Conservation (phyloP, 2,888 invertebrate species). For the Cheilosia soror region DNA sequence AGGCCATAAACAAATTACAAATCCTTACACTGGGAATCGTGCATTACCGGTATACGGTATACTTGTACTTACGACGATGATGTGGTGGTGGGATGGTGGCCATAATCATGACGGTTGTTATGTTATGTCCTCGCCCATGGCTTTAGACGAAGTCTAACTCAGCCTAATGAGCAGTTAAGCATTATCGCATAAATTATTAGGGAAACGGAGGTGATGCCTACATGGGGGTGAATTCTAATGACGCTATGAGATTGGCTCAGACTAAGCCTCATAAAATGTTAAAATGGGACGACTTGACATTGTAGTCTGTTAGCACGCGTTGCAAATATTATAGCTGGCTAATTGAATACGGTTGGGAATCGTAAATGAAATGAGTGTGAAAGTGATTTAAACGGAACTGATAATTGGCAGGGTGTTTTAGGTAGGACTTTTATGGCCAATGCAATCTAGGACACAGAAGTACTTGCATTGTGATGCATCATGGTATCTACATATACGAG, state of each 20-base stretch:
- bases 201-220: slow-evolving; percentile 20
- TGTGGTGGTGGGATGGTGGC: slow-evolving; percentile 11
- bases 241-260: slow-evolving; percentile 16
- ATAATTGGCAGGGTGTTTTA: too few species aligned
- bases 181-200: slow-evolving; percentile 61
- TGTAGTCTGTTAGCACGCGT: background rate
- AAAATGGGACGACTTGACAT: slow-evolving; percentile 7
- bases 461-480: too few species aligned
- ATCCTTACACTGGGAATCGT: slow-evolving; percentile 62
- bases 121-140: slow-evolving; percentile 42
- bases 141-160: slow-evolving; percentile 38
- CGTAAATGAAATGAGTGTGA: background rate
- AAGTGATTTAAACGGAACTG: background rate
- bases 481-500: too few species aligned
- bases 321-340: background rate
- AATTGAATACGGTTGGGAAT: background rate
- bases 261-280: slow-evolving; percentile 34
- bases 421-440: too few species aligned
- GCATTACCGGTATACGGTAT: slow-evolving; percentile 40
- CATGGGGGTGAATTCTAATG: slow-evolving; percentile 32
- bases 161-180: slow-evolving; percentile 62
- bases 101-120: slow-evolving; percentile 49
- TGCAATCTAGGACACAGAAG: too few species aligned
- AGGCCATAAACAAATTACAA: slow-evolving; percentile 73
- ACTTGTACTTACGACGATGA: background rate